These are phyloP conservation scores for Stegostoma tigrinum DNA, from an alignment of 2,113 vertebrate species.

Conservation along the genomic window DNA sequence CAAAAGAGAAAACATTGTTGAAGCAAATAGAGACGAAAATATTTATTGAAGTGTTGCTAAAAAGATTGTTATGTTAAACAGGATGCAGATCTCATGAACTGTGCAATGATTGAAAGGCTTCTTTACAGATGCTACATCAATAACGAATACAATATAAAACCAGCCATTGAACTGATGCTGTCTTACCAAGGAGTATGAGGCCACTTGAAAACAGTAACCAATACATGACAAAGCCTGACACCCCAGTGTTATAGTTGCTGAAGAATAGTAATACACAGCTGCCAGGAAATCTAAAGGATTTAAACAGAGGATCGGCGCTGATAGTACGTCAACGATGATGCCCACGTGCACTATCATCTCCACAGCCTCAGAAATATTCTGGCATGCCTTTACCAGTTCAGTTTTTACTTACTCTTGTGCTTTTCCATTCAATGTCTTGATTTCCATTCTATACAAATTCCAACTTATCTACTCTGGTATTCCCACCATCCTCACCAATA, in stretches of 20 bases:
- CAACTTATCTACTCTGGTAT: not conserved
- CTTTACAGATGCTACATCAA: constrained; percentile 6
- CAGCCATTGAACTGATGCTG: not conserved
- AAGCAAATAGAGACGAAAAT: not conserved
- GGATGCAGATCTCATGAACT: too few species aligned
- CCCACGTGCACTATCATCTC: not conserved
- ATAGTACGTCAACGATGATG: not conserved
- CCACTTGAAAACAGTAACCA: not conserved
- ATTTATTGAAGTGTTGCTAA: not conserved
- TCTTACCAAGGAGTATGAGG: not conserved
- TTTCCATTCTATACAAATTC: not conserved
- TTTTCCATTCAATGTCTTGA: not conserved
- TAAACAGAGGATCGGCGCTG: not conserved
- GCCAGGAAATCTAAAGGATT: not conserved
- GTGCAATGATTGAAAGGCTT: not conserved
- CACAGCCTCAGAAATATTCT: not conserved
- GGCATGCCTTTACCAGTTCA: not conserved
- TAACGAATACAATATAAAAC: not conserved
- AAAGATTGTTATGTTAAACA: not conserved
- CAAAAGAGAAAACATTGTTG: not conserved
- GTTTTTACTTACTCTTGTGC: not conserved
- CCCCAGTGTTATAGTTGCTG: not conserved
- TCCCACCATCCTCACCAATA: not conserved
- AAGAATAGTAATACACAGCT: not conserved
- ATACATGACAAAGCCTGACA: not conserved